Evolutionary conservation across 1,140 invertebrate species (phyloP).

Genomic region (Thrips palmi): DNA sequence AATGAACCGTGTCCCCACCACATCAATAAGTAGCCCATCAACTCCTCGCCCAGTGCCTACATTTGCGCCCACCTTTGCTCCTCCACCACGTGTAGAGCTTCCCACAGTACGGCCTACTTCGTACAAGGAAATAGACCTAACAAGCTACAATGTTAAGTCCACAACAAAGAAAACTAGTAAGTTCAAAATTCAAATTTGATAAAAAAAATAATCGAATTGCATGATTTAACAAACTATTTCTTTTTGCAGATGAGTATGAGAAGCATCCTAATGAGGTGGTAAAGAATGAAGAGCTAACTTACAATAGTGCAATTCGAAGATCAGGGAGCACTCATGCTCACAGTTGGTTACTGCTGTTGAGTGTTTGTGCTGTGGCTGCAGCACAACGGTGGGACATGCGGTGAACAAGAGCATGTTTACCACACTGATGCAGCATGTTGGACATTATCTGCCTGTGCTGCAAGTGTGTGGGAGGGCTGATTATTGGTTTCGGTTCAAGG

Average conservation of each 20-base stretch:
- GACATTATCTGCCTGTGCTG: too few relatives aligned
- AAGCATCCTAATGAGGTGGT: conserved; percentile 80
- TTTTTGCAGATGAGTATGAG: conserved; percentile 55
- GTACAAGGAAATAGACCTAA: conserved; percentile 20
- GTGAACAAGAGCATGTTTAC: too few relatives aligned
- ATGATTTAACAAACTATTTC: conserved; percentile 11
- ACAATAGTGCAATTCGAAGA: conserved; percentile 25
- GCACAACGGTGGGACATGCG: too few relatives aligned
- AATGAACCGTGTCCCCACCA: conserved; percentile 3
- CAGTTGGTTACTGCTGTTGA: conserved; percentile 1
- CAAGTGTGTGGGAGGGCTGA: too few relatives aligned
- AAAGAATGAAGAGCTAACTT: conserved; percentile 78
- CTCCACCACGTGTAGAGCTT: conserved; percentile 12
- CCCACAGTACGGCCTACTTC: conserved; percentile 19
- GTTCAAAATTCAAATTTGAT: conserved; percentile 3
- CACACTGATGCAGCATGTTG: too few relatives aligned
- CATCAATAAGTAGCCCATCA: conserved; percentile 8
- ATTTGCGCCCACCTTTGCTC: conserved; percentile 21
- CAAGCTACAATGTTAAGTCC: conserved; percentile 12
- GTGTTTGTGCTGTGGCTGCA: too few relatives aligned
- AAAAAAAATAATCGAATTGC: background rate
- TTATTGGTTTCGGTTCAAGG: too few relatives aligned
- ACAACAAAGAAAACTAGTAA: conserved; percentile 32
- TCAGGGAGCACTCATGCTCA: conserved; percentile 7
- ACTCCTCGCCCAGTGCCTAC: conserved; percentile 6